Base-by-base conservation (phyloP, 2,113 vertebrate species). In the Melanocharis versteri region DNA sequence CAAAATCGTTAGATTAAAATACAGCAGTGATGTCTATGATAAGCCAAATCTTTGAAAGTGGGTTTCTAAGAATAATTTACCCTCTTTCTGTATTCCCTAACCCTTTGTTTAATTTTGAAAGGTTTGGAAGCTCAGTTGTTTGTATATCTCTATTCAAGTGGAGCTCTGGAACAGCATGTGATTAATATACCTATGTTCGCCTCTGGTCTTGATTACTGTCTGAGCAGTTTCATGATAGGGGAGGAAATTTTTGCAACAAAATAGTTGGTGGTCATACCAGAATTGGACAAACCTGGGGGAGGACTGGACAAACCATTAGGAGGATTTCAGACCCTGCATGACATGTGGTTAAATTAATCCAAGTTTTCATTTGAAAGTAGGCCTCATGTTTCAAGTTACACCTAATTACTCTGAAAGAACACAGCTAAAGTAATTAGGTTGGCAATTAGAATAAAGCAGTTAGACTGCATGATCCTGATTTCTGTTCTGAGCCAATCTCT, bases 131-230 rank as follows among this genome's bases (percentile, higher is more conserved):
- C 8, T 48, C 5, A 7, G 4, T 51, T 70, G 9, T 37, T 68
- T 15, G 20, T 45, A 37, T 7, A 2, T 51, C 6, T 1, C 22
- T 64, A 2, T 53, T 78, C 4, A 51, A 47, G 30, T 20, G 27
- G 51, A 81, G 47, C 8, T 44, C 40, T 71, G 23, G 24, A 21
- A 26, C 30, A 30, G 13, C 15, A 45, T 23, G 7, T 37, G 15
- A 40, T 79, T 78, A 31, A 51, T 5, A 4, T 3, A 18, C 10
- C 1, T 11, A 0, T 31, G 16, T n/a, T 85, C 22, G 42, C 14
- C 6, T 76, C 12, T 65, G 30, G 35, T 23, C 48, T 76, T 40
- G 8, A 21, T 56, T 71, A n/a, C 12, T 68, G 11, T 40, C 13
- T 62, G 15, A 79, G 15, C 13, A 31, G 15, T 31, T 65, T 77